Percentiles rank a stretch among this genome's conserved stretches.
These are phyloP conservation scores for Acyrthosiphon pisum DNA, from an alignment of 1,140 invertebrate genomes.

Conservation along the genomic window DNA sequence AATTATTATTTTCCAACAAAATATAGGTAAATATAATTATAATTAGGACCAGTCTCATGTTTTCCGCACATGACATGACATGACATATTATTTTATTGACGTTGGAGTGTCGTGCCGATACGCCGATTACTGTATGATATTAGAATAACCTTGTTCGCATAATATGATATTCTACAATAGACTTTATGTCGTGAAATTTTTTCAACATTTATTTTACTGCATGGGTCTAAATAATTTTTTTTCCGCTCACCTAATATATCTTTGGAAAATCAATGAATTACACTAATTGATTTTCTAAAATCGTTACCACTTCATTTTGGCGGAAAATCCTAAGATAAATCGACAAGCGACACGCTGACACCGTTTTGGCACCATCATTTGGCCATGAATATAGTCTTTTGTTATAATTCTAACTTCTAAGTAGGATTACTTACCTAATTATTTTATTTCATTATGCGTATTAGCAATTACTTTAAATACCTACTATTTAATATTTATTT, in stretches of 20 bases:
- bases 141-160: background rate
- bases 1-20: constrained; percentile 5
- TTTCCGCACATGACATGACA: background rate
- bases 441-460: background rate
- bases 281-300: background rate
- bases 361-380: background rate
- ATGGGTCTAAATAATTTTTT: no score
- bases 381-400: background rate
- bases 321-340: background rate
- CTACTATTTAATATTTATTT: background rate
- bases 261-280: background rate
- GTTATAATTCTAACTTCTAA: background rate
- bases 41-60: no score
- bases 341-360: background rate
- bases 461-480: background rate
- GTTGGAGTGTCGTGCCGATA: background rate
- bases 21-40: background rate
- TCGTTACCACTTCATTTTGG: background rate
- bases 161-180: background rate
- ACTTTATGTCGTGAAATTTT: background rate
- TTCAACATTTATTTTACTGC: background rate
- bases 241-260: background rate
- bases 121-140: background rate
- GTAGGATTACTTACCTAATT: background rate
- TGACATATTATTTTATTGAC: background rate